Conservation (phyloP, 2,797 vertebrate genomes). For the Monodelphis domestica region DNA sequence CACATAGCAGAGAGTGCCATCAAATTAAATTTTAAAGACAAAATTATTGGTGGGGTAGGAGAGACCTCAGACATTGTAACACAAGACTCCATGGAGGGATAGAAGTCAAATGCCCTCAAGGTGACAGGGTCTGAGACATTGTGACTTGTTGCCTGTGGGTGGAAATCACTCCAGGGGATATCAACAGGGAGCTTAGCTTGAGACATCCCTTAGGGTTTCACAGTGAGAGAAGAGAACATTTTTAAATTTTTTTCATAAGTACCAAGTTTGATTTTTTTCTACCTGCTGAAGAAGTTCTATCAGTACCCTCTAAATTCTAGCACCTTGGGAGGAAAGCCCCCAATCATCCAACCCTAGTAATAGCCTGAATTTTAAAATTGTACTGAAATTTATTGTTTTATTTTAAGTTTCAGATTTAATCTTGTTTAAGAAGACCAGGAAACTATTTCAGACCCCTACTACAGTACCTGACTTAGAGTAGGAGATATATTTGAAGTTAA, state of each 20-base stretch:
- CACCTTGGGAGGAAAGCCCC: background rate
- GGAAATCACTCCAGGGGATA: background rate
- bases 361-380: background rate
- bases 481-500: slow-evolving; percentile 12
- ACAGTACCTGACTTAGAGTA: background rate
- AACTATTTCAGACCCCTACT: background rate
- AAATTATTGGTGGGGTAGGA: background rate
- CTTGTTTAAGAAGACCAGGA: slow-evolving; percentile 29
- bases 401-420: slow-evolving; percentile 41
- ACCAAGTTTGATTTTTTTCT: background rate
- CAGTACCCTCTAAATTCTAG: background rate
- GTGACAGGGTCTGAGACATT: background rate
- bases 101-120: background rate
- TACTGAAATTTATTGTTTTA: slow-evolving; percentile 30
- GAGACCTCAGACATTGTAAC: background rate
- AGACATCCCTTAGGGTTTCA: background rate
- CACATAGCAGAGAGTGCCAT: background rate
- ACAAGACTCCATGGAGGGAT: background rate
- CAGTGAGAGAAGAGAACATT: background rate
- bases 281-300: background rate
- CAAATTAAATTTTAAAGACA: background rate
- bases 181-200: background rate
- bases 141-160: background rate
- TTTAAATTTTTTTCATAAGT: background rate
- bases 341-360: background rate